Evolutionary conservation across 1,140 invertebrate genomes (phyloP), one percentile per base, ranked within the genome.

Genomic region (Sycophaga agraensis): DNA sequence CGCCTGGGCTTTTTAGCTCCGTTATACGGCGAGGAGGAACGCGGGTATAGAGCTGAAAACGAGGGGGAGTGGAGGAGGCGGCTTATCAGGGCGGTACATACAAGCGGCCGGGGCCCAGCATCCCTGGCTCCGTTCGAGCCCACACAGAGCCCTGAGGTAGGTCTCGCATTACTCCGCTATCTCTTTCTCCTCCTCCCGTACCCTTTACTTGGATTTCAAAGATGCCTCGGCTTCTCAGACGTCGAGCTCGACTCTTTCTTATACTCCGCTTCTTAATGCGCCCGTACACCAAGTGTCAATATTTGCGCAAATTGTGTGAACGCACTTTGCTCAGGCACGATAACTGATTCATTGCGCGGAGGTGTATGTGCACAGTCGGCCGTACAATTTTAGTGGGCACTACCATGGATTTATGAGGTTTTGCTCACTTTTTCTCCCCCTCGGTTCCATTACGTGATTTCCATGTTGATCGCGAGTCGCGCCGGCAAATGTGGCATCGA

Each of bases 11-110:
- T 55, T 43, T 42, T 12, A 43, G 43, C 17, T n/a, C 50, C 17
- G 4, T 26, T 21, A 11, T 22, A 7, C 16, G 11, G 16, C 43
- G 43, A 26, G 16, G 43, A 49, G 46, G n/a, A 11, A 31, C 31
- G 17, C n/a, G n/a, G n/a, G n/a, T n/a, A n/a, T 34, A 4, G 11
- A 35, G 48, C 21, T 11, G 28, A 48, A 31, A 31, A 1, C 2
- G 16, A 34, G 28, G 12, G 28, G 28, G 28, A 35, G 17, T 19
- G 28, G 21, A 34, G 5, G 22, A 54, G 9, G 7, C 5, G n/a
- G 21, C 42, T 57, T 57, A 57, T 57, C 55, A 48, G 55, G 28
- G 34, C 9, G 54, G 24, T 34, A 42, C 40, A 45, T 55, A 31
- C 28, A n/a, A n/a, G n/a, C n/a, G 19, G 7, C 4, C 12, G 28